These are phyloP conservation scores for Anas platyrhynchos DNA, from an alignment of 2,113 vertebrate genomes.

Conservation along the genomic window DNA sequence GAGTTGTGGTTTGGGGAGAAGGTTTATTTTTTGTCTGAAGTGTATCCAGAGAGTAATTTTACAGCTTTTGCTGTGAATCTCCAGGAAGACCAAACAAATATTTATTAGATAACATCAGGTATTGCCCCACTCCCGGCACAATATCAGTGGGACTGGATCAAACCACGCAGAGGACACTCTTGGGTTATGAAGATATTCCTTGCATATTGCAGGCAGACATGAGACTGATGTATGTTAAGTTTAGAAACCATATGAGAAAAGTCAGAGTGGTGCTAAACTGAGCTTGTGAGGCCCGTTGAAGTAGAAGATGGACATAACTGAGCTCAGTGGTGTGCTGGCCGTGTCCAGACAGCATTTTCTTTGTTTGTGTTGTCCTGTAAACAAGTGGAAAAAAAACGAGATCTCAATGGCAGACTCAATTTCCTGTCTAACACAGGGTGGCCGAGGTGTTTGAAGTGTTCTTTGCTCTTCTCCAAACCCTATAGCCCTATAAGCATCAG, in stretches of 20 bases:
- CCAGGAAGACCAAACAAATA: background rate
- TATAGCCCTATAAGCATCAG: too few species aligned
- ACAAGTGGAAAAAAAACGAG: background rate
- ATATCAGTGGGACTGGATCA: background rate
- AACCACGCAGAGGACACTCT: background rate
- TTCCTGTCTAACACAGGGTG: background rate
- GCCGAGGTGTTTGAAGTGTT: background rate
- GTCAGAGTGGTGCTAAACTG: background rate
- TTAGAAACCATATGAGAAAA: background rate
- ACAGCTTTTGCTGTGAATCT: background rate
- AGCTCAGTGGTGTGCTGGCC: background rate
- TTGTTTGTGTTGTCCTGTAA: background rate
- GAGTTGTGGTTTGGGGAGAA: background rate
- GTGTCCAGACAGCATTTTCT: background rate
- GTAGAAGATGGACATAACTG: background rate
- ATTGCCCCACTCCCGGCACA: accelerated
- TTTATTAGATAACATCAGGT: background rate
- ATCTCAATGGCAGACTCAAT: background rate
- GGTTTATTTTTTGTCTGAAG: background rate
- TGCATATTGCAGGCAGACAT: background rate
- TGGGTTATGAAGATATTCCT: background rate
- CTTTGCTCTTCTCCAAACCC: background rate
- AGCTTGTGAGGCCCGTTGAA: background rate
- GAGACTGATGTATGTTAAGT: accelerated
- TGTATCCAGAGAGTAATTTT: background rate